These are phyloP conservation scores for Monochamus saltuarius DNA, from an alignment of 1,140 invertebrate species.

Conservation along the genomic window DNA sequence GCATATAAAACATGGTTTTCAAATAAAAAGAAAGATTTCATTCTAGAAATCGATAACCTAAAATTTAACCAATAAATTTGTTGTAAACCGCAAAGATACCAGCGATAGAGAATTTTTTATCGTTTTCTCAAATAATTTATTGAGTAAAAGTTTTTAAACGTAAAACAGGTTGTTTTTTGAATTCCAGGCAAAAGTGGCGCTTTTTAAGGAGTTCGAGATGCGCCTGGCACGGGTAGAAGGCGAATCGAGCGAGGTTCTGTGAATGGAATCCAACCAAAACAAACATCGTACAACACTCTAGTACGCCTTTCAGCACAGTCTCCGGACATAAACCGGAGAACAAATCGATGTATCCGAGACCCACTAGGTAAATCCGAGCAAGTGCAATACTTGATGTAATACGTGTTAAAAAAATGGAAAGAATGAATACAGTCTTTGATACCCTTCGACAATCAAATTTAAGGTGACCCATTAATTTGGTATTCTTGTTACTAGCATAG, in stretches of 20 bases:
- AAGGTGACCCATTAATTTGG: slow-evolving; percentile 23
- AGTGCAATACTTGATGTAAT: slow-evolving; percentile 7
- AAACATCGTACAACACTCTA: neutral
- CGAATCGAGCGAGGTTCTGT: slow-evolving; percentile 35
- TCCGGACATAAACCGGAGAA: neutral
- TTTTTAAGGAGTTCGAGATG: slow-evolving; percentile 48
- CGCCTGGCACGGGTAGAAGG: slow-evolving; percentile 44
- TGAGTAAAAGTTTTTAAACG: too few relatives aligned
- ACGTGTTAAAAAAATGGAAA: slow-evolving; percentile 1
- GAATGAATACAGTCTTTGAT: slow-evolving; percentile 14
- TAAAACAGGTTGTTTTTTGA: too few relatives aligned
- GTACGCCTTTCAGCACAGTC: neutral
- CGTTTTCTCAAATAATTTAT: too few relatives aligned
- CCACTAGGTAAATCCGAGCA: too few relatives aligned
- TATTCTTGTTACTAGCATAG: slow-evolving; percentile 31
- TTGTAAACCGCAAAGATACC: too few relatives aligned
- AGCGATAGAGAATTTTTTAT: too few relatives aligned
- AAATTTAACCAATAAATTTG: too few relatives aligned
- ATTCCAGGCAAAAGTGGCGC: slow-evolving; percentile 46
- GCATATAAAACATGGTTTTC: too few relatives aligned
- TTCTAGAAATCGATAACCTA: too few relatives aligned
- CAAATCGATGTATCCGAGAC: too few relatives aligned
- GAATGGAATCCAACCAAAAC: neutral
- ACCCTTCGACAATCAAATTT: slow-evolving; percentile 24
- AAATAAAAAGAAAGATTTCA: too few relatives aligned